Conservation (phyloP, 2,797 vertebrate genomes). For the Scyliorhinus canicula region DNA sequence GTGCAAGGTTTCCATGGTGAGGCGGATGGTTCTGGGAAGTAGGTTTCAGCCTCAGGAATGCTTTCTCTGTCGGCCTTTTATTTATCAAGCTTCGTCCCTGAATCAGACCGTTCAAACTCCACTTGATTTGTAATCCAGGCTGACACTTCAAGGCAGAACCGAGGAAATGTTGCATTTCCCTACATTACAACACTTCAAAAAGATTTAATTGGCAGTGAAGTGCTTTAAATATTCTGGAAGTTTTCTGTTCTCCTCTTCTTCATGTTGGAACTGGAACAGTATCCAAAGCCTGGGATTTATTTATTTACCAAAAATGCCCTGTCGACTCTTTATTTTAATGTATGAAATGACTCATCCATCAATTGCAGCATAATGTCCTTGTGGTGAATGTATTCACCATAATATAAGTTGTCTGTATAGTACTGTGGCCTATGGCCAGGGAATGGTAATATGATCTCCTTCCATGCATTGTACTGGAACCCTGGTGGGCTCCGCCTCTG, state of each 20-base stretch:
- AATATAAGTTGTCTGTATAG: no score
- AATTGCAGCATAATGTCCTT: no score
- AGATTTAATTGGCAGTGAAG: neutral
- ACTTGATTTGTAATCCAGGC: neutral
- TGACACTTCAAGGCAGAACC: neutral
- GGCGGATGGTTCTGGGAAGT: neutral
- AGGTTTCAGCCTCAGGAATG: neutral
- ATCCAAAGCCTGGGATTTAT: neutral
- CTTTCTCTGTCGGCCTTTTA: neutral
- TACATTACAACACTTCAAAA: neutral
- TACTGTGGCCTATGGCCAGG: no score
- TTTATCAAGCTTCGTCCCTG: neutral
- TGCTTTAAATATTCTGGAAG: neutral
- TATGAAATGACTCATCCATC: neutral
- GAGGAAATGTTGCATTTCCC: neutral
- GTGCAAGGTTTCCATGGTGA: neutral
- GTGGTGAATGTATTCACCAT: no score
- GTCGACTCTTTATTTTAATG: neutral
- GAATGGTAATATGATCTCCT: no score
- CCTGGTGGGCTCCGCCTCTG: no score
- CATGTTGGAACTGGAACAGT: neutral
- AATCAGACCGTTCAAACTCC: neutral
- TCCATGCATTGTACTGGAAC: no score
- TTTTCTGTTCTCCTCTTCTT: neutral
- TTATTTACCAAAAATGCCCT: neutral